Base-by-base conservation (phyloP, 2,888 invertebrate genomes). In the Heteromurus nitidus region DNA sequence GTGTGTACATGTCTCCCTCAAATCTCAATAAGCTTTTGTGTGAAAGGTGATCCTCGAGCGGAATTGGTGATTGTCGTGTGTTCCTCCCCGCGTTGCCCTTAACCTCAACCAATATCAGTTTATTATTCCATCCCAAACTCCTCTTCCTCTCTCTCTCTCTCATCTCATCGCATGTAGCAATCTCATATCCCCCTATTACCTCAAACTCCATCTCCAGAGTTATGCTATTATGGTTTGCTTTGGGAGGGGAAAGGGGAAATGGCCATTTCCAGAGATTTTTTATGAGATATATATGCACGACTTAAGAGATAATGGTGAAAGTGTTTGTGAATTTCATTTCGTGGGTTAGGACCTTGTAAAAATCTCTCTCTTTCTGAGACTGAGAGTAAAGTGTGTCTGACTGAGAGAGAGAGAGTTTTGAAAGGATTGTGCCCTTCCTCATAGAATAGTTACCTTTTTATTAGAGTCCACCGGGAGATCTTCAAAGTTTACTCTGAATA, bases 61-160 rank as follows among this genome's bases (percentile, higher is more conserved):
- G 24, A 24, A 55, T 16, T 60, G 30, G 60, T 28, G 30, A 60
- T 60, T 60, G 60, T 30, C n/a, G 60, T 36, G 36, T 36, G 36
- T 36, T 36, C 30, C 20, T 30, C n/a, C n/a, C 28, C 30, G 20
- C 30, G 5, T 60, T 60, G 60, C 13, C 60, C 28, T 60, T 30
- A 60, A 28, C 28, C 30, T 28, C 28, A 60, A 60, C 60, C 60
- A 60, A 60, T 13, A 28, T 28, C 60, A 30, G 26, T 26, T 28
- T 60, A 5, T 47, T 47, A 36, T 13, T 47, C 3, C n/a, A n/a
- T 47, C n/a, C 47, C 47, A 47, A 13, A 5, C 36, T 9, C n/a
- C n/a, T n/a, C n/a, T n/a, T n/a, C n/a, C n/a, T n/a, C n/a, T n/a
- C n/a, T n/a, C n/a, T n/a, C n/a, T n/a, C n/a, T n/a, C n/a, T n/a